Conservation (phyloP, 92 coral and sea anemone genomes). For the Porites rus region DNA sequence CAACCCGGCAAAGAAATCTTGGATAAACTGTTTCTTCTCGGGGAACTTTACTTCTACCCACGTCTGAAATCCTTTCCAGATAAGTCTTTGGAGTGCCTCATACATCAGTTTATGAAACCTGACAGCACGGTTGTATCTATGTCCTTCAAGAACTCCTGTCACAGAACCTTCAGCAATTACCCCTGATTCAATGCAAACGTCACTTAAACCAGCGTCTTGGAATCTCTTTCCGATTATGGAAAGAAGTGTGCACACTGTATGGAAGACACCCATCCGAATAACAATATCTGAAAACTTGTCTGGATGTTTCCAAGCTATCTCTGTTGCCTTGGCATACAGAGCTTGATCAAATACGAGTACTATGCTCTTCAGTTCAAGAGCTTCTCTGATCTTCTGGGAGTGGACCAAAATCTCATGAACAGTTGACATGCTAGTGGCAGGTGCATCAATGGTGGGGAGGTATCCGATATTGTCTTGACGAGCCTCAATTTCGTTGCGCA, state of each 20-base stretch:
- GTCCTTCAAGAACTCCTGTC: conserved; percentile 66
- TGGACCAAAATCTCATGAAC: conserved; percentile 58
- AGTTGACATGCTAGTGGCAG: conserved; percentile 76
- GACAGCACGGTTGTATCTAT: conserved; percentile 64
- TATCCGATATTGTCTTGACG: conserved; percentile 64
- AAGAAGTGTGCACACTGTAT: conserved; percentile 55
- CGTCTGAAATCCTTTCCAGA: conserved; percentile 36
- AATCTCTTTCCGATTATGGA: conserved; percentile 32
- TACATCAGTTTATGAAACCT: conserved; percentile 63
- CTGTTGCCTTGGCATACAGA: conserved; percentile 71
- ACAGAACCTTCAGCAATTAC: conserved; percentile 74
- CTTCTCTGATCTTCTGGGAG: conserved; percentile 55
- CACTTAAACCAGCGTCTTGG: conserved; percentile 74
- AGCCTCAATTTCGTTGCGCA: conserved; percentile 37
- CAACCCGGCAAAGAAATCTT: conserved; percentile 39
- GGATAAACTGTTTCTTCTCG: conserved; percentile 25
- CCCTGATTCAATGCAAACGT: conserved; percentile 68
- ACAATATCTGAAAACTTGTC: conserved; percentile 53
- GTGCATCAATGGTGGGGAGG: conserved; percentile 70
- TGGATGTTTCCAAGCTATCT: conserved; percentile 69
- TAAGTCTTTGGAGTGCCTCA: conserved; percentile 34
- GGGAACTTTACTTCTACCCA: conserved; percentile 32
- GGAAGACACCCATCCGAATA: conserved; percentile 68
- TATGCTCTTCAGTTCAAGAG: conserved; percentile 41
- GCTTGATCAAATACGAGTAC: conserved; percentile 79